Conservation (phyloP, 37 sponge, comb jelly and placozoan genomes). For the Diacarnus erythraeanus region DNA sequence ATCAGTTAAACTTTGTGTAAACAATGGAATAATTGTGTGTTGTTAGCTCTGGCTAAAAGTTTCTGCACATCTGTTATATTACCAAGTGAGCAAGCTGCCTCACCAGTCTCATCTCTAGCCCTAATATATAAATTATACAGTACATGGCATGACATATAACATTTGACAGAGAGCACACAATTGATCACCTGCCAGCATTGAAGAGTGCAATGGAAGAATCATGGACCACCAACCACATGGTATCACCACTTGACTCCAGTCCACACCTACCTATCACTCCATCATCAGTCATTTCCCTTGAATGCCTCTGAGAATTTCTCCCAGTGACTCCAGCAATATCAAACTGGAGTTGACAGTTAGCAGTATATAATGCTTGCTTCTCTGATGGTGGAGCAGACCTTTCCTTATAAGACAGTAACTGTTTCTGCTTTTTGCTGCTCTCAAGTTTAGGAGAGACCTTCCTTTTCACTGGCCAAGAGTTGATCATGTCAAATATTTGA, state of each 20-base stretch:
- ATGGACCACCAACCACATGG: conserved; percentile 4
- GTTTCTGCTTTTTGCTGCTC: conserved; percentile 2
- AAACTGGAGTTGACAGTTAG: not conserved
- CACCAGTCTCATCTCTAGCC: too few species aligned
- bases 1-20: too few species aligned
- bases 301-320: not conserved
- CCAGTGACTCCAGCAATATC: not conserved
- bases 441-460: not conserved
- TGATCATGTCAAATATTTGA: conserved; percentile 33
- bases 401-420: not conserved
- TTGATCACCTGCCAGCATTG: not conserved
- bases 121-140: too few species aligned
- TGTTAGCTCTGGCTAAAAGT: too few species aligned
- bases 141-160: too few species aligned
- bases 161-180: too few species aligned
- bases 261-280: conserved; percentile 1
- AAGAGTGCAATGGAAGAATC: not conserved
- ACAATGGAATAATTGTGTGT: too few species aligned
- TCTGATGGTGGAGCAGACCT: not conserved
- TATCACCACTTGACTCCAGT: not conserved
- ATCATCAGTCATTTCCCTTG: not conserved
- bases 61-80: too few species aligned
- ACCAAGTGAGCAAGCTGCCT: too few species aligned
- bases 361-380: not conserved
- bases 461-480: conserved; percentile 28